Base-by-base conservation (phyloP, 2,888 invertebrate genomes). In the Volucella zonaria region DNA sequence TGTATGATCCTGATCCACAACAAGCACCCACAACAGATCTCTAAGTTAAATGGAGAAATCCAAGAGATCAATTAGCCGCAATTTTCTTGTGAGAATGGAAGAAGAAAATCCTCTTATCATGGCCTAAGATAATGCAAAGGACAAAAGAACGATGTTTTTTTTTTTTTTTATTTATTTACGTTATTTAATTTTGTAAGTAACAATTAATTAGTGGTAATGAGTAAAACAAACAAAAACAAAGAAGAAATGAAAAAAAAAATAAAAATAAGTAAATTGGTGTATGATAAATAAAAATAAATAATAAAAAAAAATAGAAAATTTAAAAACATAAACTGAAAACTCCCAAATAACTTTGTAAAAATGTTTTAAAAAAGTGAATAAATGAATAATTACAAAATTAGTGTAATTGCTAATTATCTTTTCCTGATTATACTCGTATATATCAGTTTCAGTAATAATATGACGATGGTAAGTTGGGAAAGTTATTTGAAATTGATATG, bases 1-100 rank as follows among this genome's bases (percentile, higher is more conserved):
- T 99, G 98, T 92, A 97, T 98, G 95, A 96, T n/a, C n/a, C n/a
- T n/a, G n/a, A n/a, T 96, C 90, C 97, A 96, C 92, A 94, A 96
- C 88, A 94, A 94, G 88, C 94, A 92, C 74, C 91, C 89, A 56
- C 91, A 91, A 82, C 92, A 92, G 88, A 88, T 91, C 78, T 90
- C 91, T 75, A 92, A 90, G 88, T 89, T 91, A 62, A 90, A 88
- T 67, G 89, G 89, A 43, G 92, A 92, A 86, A 89, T 89, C 74
- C 91, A 91, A 87, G 92, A 92, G 82, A 91, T 91, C 83, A 92
- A 90, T 83, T 90, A 88, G 79, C 66, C 70, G 40, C 59, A 14
- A 70, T 52, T 77, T 81, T 77, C 62, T 68, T 56, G 59, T 43
- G 11, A 58, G 31, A 73, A 49, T 51, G 43, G 23, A 67, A 45